A percentile compares a stretch with the other conserved stretches of the same genome.
phyloP scores from a whole-genome alignment of 2,113 vertebrate genomes.

The Apteryx mantelli region DNA sequence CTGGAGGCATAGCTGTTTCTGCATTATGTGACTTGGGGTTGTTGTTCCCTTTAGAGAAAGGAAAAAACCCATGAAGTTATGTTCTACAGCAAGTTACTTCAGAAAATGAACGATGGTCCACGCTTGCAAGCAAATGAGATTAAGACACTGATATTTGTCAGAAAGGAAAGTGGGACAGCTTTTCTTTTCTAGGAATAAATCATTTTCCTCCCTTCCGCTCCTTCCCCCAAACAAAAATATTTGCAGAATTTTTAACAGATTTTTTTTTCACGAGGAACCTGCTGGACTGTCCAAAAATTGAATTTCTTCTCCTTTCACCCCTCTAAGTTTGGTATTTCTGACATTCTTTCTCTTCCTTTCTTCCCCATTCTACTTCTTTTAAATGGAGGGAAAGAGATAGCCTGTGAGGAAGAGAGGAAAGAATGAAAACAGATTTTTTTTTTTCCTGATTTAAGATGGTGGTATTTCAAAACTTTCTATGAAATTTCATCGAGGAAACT shows the following conservation, averaged over 20 bases:
- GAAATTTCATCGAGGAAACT: not conserved
- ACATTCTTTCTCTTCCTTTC: not conserved
- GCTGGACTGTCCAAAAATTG: not conserved
- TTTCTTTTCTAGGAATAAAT: not conserved
- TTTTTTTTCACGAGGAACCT: not conserved
- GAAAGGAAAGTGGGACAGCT: not conserved
- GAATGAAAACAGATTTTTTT: not conserved
- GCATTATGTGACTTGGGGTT: not conserved
- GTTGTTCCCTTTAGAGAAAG: not conserved
- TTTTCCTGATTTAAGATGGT: not conserved
- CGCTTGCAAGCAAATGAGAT: not conserved
- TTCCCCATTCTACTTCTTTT: not conserved
- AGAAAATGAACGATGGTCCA: not conserved
- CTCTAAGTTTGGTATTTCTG: not conserved
- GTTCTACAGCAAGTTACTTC: not conserved
- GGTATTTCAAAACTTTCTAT: not conserved
- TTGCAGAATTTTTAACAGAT: rapidly evolving
- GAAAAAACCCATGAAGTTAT: not conserved
- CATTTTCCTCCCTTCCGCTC: not conserved
- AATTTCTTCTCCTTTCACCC: not conserved
- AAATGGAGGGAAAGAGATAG: not conserved
- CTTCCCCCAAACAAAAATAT: not conserved
- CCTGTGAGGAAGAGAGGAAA: not conserved
- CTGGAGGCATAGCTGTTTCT: slow-evolving; percentile 8
- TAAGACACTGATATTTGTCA: not conserved